phyloP scores from a whole-genome alignment of 2,113 vertebrate genomes.

The Seriola dumerili region DNA sequence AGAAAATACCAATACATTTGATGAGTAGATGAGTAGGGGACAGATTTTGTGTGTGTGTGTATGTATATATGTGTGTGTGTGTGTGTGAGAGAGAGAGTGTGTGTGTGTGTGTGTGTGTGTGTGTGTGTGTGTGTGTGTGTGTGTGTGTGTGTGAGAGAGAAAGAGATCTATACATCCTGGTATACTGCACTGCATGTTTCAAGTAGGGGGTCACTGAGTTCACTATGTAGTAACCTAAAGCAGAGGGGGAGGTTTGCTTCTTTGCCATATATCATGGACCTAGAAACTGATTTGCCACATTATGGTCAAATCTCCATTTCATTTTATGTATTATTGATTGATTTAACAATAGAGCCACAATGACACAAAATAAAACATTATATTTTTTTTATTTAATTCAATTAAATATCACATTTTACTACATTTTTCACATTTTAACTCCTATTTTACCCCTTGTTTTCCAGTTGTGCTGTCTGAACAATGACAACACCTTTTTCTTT shows the following conservation, averaged over 20 bases:
- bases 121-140: slow-evolving; percentile 6
- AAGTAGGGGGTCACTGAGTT: slow-evolving; percentile 48
- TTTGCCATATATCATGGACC: slow-evolving; percentile 17
- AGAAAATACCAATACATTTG: slow-evolving; percentile 8
- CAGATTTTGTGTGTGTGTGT: slow-evolving; percentile 7
- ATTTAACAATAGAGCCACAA: neutral
- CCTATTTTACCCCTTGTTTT: neutral
- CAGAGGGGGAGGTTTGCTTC: slow-evolving; percentile 2
- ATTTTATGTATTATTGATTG: neutral
- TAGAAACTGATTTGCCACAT: neutral
- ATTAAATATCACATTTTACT: neutral
- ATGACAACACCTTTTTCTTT: neutral
- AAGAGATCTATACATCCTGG: slow-evolving; percentile 3
- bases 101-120: neutral
- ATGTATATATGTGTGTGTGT: neutral
- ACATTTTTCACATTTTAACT: neutral
- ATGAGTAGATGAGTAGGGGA: neutral
- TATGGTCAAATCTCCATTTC: neutral
- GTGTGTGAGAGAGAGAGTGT: no score
- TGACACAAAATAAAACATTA: neutral
- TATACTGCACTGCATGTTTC: slow-evolving; percentile 19
- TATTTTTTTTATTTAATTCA: no score
- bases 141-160: neutral
- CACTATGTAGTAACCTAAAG: slow-evolving; percentile 13
- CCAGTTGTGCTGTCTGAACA: neutral